phyloP scores from a whole-genome alignment of 2,888 invertebrate genomes.

The Lasioglossum morio region DNA sequence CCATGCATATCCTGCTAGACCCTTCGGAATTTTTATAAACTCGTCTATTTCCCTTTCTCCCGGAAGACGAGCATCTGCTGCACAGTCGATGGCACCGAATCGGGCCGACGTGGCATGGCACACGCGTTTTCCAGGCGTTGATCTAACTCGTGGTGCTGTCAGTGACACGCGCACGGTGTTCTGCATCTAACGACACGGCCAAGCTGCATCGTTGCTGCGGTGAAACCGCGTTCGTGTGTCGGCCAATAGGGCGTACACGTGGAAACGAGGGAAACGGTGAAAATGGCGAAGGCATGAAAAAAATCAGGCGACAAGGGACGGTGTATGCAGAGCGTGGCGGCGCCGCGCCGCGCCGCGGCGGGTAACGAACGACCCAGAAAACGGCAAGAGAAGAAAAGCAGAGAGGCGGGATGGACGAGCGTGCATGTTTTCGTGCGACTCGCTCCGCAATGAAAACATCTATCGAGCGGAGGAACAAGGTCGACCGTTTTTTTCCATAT shows the following conservation, averaged over 20 bases:
- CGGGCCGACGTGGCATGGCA: background rate
- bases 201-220: background rate
- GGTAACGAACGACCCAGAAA: constrained; percentile 61
- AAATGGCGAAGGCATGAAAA: constrained; percentile 1
- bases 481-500: constrained; percentile 16
- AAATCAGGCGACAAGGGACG: constrained; percentile 37
- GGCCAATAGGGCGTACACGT: background rate
- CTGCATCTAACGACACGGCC: constrained; percentile 11
- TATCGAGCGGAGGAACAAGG: constrained; percentile 40
- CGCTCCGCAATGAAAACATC: constrained; percentile 39
- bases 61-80: background rate
- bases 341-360: background rate
- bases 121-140: constrained; percentile 3
- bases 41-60: background rate
- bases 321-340: constrained; percentile 1
- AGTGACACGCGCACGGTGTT: background rate
- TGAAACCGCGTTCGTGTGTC: background rate
- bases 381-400: constrained; percentile 30
- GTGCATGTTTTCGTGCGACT: constrained; percentile 43
- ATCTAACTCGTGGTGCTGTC: constrained; percentile 22
- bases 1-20: too few relatives aligned
- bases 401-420: constrained; percentile 31
- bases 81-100: background rate
- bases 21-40: background rate
- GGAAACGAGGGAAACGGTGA: background rate